Percentiles rank a stretch among this genome's conserved stretches.
Evolutionary conservation across 1,140 invertebrate genomes (phyloP).

Genomic region (Nebria ingens): DNA sequence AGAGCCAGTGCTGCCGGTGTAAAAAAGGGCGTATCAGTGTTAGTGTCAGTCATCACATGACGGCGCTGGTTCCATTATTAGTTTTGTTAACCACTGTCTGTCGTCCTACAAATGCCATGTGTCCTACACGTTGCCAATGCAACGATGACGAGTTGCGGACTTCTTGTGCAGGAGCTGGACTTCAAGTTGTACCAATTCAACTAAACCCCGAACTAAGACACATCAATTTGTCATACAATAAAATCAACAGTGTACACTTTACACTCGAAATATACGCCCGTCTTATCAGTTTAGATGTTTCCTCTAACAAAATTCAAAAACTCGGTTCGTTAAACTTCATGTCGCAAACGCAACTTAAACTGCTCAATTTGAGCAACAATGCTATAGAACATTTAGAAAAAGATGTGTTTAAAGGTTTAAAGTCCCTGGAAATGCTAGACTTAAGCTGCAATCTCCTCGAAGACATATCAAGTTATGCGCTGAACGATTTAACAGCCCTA

Average conservation of each 20-base stretch:
- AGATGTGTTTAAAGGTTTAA: slow-evolving; percentile 64
- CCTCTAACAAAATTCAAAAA: slow-evolving; percentile 64
- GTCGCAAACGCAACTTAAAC: slow-evolving; percentile 54
- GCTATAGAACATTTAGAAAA: slow-evolving; percentile 55
- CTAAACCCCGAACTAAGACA: slow-evolving; percentile 71
- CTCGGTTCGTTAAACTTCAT: slow-evolving; percentile 71
- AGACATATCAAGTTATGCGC: slow-evolving; percentile 54
- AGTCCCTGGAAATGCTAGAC: slow-evolving; percentile 53
- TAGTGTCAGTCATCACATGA: slow-evolving; percentile 26
- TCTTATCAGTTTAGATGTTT: slow-evolving; percentile 66
- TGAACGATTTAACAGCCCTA: slow-evolving; percentile 58
- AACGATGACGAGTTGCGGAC: slow-evolving; percentile 63
- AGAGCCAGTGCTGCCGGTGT: slow-evolving; percentile 26
- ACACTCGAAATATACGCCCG: slow-evolving; percentile 70
- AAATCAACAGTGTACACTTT: slow-evolving; percentile 58
- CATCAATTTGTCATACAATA: slow-evolving; percentile 65
- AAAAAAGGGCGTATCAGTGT: slow-evolving; percentile 26
- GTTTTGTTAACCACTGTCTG: slow-evolving; percentile 28
- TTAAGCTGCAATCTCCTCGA: slow-evolving; percentile 68
- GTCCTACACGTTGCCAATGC: slow-evolving; percentile 69
- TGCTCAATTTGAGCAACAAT: slow-evolving; percentile 68
- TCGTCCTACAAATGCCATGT: slow-evolving; percentile 47
- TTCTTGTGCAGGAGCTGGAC: slow-evolving; percentile 59
- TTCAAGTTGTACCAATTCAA: slow-evolving; percentile 78
- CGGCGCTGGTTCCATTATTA: slow-evolving; percentile 29